Conservation (phyloP, 2,113 vertebrate genomes). For the Catharus fuscescens region DNA sequence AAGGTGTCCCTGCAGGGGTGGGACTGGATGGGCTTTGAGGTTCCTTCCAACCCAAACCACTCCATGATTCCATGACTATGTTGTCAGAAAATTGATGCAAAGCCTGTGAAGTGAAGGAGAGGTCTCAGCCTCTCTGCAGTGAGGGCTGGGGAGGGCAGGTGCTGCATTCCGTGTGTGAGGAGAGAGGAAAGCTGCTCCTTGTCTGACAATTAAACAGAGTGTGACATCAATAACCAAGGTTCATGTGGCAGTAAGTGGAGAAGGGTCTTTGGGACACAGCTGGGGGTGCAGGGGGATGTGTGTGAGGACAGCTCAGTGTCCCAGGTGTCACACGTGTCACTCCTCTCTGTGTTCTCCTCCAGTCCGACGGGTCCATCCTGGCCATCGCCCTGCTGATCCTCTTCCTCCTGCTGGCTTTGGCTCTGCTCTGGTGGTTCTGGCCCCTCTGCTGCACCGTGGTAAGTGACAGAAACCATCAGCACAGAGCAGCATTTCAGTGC, state of each 20-base stretch:
- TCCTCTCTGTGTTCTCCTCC: constrained; percentile 14
- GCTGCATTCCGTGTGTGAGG: background rate
- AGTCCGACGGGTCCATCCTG: constrained; percentile 97
- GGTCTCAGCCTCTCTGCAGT: background rate
- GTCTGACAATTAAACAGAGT: background rate
- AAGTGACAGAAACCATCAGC: constrained; percentile 62
- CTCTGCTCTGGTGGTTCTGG: constrained; percentile 99
- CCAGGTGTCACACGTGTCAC: background rate
- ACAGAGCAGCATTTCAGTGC: background rate
- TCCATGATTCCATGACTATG: background rate
- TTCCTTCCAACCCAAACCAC: background rate
- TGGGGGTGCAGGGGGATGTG: background rate
- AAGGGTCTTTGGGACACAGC: background rate
- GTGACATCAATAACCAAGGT: too few species aligned
- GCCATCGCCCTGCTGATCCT: constrained; percentile 92
- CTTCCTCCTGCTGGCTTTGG: constrained; percentile 89
- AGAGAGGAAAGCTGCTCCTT: background rate
- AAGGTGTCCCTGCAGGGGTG: background rate
- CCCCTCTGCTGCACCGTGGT: constrained; percentile 99
- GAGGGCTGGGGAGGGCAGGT: background rate
- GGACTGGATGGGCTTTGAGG: too few species aligned
- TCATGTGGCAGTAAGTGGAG: background rate
- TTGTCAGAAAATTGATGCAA: background rate
- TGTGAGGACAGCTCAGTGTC: background rate
- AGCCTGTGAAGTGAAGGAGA: background rate